Percentiles rank a stretch among this genome's conserved stretches.
phyloP scores from a whole-genome alignment of 2,113 vertebrate genomes.

The Scytalopus superciliaris region DNA sequence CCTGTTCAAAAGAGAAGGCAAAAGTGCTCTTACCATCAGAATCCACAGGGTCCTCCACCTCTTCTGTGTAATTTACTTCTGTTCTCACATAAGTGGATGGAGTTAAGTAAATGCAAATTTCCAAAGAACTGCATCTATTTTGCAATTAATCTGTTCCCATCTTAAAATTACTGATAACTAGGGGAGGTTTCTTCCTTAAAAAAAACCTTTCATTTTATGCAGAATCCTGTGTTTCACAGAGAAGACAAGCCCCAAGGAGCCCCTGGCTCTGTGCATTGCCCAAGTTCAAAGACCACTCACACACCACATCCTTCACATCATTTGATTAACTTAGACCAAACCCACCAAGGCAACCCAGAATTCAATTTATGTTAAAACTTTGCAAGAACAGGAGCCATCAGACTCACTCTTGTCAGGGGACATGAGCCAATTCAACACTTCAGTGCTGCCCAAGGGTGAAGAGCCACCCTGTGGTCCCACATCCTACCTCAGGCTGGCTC shows the following conservation, averaged over 20 bases:
- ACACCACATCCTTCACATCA: neutral
- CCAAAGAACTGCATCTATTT: neutral
- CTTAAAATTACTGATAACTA: neutral
- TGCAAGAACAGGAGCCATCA: neutral
- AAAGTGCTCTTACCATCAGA: slow-evolving; percentile 86
- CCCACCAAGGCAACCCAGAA: neutral
- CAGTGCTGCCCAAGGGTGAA: neutral
- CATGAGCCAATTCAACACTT: neutral
- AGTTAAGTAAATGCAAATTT: slow-evolving; percentile 72
- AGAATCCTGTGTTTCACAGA: neutral
- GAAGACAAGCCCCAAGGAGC: neutral
- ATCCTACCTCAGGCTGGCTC: too few relatives aligned
- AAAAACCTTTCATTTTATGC: neutral
- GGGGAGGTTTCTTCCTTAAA: neutral
- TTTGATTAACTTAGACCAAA: neutral
- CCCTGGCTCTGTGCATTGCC: neutral
- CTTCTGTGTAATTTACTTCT: slow-evolving; percentile 98
- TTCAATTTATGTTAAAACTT: neutral
- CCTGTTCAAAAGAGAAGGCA: neutral
- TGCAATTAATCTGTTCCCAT: neutral
- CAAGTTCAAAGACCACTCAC: neutral
- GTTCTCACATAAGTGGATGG: slow-evolving; percentile 93
- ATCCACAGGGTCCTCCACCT: slow-evolving; percentile 95
- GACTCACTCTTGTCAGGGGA: neutral
- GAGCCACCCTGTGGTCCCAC: neutral